Base-by-base conservation (phyloP, 2,888 invertebrate genomes). In the Hydraecia micacea region DNA sequence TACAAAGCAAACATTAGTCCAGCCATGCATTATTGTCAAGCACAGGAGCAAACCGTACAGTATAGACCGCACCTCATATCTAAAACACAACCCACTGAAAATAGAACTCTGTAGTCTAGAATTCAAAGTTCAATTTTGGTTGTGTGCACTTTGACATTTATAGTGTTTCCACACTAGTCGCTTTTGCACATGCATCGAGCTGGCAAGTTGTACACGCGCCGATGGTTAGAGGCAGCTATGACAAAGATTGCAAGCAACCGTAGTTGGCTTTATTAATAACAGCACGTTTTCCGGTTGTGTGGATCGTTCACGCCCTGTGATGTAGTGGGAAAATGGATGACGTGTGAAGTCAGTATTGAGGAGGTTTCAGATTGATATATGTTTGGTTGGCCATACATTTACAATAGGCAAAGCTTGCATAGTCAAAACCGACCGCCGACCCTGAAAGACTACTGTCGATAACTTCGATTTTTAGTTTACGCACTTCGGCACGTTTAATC, bases 1-100 rank as follows among this genome's bases (percentile, higher is more conserved):
- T 95, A 96, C 96, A 96, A 96, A 96, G 96, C 96, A 96, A 96
- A 97, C 95, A 96, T 96, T 96, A 96, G 96, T 88, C 85, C 96
- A 95, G 91, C 96, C 97, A 97, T 96, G 97, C 97, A 96, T 96
- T 97, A 96, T 96, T 96, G 97, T 96, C 96, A 96, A 96, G 96
- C 95, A 93, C 95, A 95, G 94, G 90, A 93, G 92, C 92, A 91
- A 86, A 84, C 63, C 79, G 36, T 71, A 73, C 76, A 67, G 52
- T 84, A 65, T 72, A 81, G 18, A 46, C 67, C 39, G 75, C 77
- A 88, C 88, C 90, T 86, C 87, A 91, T 87, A 91, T 89, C 74
- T 74, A 49, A 42, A 62, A 28, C 18, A 6, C 11, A 18, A 25
- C n/a, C 3, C 87, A 89, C 60, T 21, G 18, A 6, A 91, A 89